Evolutionary conservation across 2,797 vertebrate genomes (phyloP), one percentile per base, ranked within the genome.

Genomic region (Sebastes alutus): DNA sequence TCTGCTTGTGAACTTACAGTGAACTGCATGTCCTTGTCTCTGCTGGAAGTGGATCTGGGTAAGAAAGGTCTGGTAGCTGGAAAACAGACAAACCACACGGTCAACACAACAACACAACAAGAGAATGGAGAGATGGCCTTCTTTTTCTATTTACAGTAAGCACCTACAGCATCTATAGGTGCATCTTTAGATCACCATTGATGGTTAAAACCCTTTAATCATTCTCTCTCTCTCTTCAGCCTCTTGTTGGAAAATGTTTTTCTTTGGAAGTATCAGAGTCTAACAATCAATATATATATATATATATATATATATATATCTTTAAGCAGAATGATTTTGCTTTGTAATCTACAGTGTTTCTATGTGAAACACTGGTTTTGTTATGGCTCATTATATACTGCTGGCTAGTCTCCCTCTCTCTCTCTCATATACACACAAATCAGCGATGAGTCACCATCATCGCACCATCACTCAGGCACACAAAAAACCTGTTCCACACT

Each of bases 361-460:
- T 60, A 64, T 80, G 83, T 75, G 80, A 86, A 75, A 85, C 75
- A 71, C 73, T 59, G 75, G 74, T 82, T 89, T 87, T 90, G 87
- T 92, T 93, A 86, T 86, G 87, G 89, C 89, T 92, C 89, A 89
- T 92, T 93, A 92, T 92, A 89, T 92, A 87, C 82, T 80, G 78
- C 87, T 87, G 85, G 88, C 82, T 87, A 70, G 66, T 87, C 70
- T 83, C 87, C 86, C 83, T 67, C 58, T 69, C 58, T 22, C 46
- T 72, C 82, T 67, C 76, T 79, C 77, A 76, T 82, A 90, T 78
- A 93, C 87, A 93, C 88, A 93, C 93, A 94, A 93, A 93, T 93
- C 94, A 90, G 83, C 80, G 81, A 94, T 96, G 95, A 96, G 91
- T 96, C 95, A 96, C 93, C 92, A 91, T 94, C 92, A 94, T 94